These are phyloP conservation scores for Sepioteuthis lessoniana DNA, from an alignment of 2,888 invertebrate genomes.

Conservation along the genomic window DNA sequence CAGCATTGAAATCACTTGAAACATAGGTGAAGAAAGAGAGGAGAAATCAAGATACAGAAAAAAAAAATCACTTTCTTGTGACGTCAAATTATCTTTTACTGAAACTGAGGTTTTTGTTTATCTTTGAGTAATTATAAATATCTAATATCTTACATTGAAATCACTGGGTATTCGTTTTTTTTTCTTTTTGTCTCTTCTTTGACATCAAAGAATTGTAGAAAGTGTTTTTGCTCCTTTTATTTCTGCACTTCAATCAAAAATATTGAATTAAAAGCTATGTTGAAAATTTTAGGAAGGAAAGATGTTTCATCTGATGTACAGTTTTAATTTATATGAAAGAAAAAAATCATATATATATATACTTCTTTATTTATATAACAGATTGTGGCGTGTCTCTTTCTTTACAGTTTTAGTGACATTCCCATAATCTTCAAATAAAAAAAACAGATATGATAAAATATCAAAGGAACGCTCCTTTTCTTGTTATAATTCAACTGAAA, in stretches of 20 bases:
- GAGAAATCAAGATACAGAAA: neutral
- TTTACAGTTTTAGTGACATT: neutral
- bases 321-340: neutral
- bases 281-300: conserved; percentile 2
- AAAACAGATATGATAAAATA: neutral
- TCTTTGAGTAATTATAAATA: neutral
- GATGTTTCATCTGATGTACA: neutral
- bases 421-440: neutral
- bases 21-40: neutral
- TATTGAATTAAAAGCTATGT: conserved; percentile 33
- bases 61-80: neutral
- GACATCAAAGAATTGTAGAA: neutral
- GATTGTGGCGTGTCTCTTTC: neutral
- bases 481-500: neutral
- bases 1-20: neutral
- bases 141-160: conserved; percentile 8
- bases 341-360: too few species aligned
- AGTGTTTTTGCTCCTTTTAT: neutral
- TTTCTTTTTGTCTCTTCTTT: neutral
- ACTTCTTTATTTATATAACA: neutral
- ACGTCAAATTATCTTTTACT: neutral
- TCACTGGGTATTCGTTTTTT: neutral
- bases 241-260: conserved; percentile 23
- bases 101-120: neutral
- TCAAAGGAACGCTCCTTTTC: conserved; percentile 7